Conservation (phyloP, 2,888 invertebrate species). For the Chymomyza amoena region DNA sequence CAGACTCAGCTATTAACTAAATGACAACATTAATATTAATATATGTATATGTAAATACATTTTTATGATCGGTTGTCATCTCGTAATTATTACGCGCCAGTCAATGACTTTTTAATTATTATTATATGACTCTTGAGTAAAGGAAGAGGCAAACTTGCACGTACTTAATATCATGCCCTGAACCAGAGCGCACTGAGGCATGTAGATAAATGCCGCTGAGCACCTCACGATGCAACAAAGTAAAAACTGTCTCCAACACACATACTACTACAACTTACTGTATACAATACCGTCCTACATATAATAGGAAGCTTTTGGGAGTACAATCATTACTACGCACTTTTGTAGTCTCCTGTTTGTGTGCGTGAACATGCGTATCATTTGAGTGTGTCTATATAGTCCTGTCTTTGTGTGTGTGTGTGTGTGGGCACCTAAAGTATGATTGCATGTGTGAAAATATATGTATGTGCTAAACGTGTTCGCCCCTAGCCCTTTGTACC, state of each 20-base stretch:
- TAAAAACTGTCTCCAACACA: conserved; percentile 31
- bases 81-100: conserved; percentile 51
- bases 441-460: conserved; percentile 73
- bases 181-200: not conserved
- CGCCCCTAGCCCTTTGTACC: conserved; percentile 24
- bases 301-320: not conserved
- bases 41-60: conserved; percentile 42
- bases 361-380: conserved; percentile 5
- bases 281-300: too few species aligned
- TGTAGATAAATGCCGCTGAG: conserved; percentile 16
- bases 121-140: not conserved
- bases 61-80: conserved; percentile 52
- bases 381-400: conserved; percentile 8
- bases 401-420: conserved; percentile 10
- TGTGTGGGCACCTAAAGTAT: conserved; percentile 58
- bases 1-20: too few species aligned
- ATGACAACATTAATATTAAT: conserved; percentile 66
- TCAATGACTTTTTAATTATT: conserved; percentile 62
- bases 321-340: conserved; percentile 48
- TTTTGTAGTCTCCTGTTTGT: conserved; percentile 43
- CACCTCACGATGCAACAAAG: conserved; percentile 5
- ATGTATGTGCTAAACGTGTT: conserved; percentile 69
- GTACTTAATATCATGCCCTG: not conserved
- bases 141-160: not conserved
- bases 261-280: not conserved